These are phyloP conservation scores for Hypena proboscidalis DNA, from an alignment of 2,888 invertebrate genomes.

Conservation along the genomic window DNA sequence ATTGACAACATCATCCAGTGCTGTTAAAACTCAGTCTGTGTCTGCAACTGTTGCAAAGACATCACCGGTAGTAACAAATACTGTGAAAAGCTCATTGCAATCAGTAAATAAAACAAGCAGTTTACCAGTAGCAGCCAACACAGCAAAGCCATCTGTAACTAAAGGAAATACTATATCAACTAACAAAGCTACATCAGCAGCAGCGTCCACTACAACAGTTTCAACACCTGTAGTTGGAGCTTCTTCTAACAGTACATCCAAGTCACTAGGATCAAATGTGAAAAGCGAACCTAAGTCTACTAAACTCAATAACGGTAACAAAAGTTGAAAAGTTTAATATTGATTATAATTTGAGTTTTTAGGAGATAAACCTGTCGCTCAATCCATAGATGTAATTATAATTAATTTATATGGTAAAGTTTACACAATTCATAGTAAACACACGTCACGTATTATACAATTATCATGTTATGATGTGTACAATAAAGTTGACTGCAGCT, in stretches of 20 bases:
- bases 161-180: slow-evolving; percentile 10
- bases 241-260: slow-evolving; percentile 15
- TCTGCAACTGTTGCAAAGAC: neutral
- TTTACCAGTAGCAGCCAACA: slow-evolving; percentile 2
- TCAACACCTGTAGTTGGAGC: slow-evolving; percentile 7
- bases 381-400: slow-evolving; percentile 57
- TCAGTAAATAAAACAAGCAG: no score
- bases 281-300: slow-evolving; percentile 45
- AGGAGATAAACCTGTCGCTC: slow-evolving; percentile 55
- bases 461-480: slow-evolving; percentile 21
- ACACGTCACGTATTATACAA: neutral
- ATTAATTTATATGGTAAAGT: slow-evolving; percentile 30
- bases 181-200: slow-evolving; percentile 1
- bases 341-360: slow-evolving; percentile 36
- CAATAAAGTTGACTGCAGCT: slow-evolving; percentile 26
- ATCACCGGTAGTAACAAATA: neutral
- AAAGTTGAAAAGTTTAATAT: slow-evolving; percentile 55
- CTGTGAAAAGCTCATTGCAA: neutral
- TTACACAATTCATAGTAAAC: slow-evolving; percentile 8
- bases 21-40: neutral
- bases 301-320: slow-evolving; percentile 44
- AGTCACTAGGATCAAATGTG: slow-evolving; percentile 30
- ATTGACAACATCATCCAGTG: neutral
- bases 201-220: slow-evolving; percentile 11
- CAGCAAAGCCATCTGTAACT: slow-evolving; percentile 1